Base-by-base conservation (phyloP, 2,113 vertebrate genomes). In the Tonatia bakeri region DNA sequence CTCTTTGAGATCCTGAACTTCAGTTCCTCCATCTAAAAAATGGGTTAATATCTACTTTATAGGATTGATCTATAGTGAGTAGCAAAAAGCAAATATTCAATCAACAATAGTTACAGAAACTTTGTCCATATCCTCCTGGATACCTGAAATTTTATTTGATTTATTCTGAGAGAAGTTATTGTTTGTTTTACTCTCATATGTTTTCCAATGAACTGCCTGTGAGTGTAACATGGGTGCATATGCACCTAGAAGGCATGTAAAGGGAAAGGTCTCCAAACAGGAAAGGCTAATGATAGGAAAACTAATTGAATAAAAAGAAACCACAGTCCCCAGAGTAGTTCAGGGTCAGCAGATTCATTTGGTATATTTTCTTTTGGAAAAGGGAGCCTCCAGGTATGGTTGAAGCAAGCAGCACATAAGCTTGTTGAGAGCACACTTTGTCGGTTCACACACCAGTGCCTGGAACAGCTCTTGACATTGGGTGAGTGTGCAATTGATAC, bases 361-460 rank as follows among this genome's bases (percentile, higher is more conserved):
- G 65, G 20, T 81, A 52, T 73, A 65, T 91, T 95, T 89, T 91
- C 86, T 94, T 79, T 73, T 70, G 75, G 77, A 76, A 81, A 88
- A 86, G 92, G 52, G 38, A 20, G 43, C 1, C 64, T 91, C 40
- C 28, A 69, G 40, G 6, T 19, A 31, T 31, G 56, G 40, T 70
- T 82, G 65, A 40, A 80, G 61, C 61, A 72, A 43, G 3, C 50
- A 85, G 33, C 54, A 76, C 17, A 50, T 7, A 47, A 26, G 7
- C 16, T 80, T 70, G 12, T 19, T 20, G 82, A 59, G 59, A 67
- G 26, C 73, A 87, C 73, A 65, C 4, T 16, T 31, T 31, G 33
- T 40, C 24, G 7, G 16, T 85, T 59, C 40, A 43, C 33, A 38
- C 40, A 31, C 26, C 6, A 26, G 77, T 26, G 45, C 36, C 40